Percentiles rank a stretch among this genome's conserved stretches.
Conservation (phyloP, 2,797 vertebrate genomes). For the Microtus agrestis region DNA sequence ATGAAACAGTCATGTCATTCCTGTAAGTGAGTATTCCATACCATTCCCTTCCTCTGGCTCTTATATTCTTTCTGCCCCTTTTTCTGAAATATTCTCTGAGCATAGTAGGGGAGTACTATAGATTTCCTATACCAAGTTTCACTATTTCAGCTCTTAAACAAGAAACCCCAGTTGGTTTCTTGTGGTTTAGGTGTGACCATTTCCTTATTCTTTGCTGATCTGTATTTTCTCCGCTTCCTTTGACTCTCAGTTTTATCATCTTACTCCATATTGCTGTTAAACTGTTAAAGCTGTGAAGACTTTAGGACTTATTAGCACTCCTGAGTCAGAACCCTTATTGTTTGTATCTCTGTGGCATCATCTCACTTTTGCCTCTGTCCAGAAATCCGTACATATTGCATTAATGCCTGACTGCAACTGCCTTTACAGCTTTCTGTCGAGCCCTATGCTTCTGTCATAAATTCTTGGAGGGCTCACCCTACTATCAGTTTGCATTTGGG, state of each 20-base stretch:
- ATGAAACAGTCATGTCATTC: neutral
- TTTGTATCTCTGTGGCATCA: neutral
- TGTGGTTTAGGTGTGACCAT: neutral
- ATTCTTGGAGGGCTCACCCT: neutral
- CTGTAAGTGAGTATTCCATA: neutral
- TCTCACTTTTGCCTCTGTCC: neutral
- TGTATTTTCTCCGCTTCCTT: neutral
- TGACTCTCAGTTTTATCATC: neutral
- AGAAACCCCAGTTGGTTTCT: neutral
- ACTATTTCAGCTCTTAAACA: neutral
- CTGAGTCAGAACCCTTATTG: neutral
- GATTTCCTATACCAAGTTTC: slow-evolving; percentile 31
- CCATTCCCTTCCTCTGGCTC: neutral
- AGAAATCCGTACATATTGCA: neutral
- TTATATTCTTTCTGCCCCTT: neutral
- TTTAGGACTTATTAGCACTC: neutral
- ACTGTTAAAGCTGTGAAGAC: slow-evolving; percentile 41
- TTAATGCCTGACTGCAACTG: neutral
- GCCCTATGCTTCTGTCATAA: neutral
- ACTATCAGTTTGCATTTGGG: neutral
- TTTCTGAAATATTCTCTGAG: neutral
- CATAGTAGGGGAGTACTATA: neutral
- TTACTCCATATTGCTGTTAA: neutral
- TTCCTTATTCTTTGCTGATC: neutral
- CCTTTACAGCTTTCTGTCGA: neutral